phyloP scores from a whole-genome alignment of 2,888 invertebrate species.

The Nomada ruficornis region DNA sequence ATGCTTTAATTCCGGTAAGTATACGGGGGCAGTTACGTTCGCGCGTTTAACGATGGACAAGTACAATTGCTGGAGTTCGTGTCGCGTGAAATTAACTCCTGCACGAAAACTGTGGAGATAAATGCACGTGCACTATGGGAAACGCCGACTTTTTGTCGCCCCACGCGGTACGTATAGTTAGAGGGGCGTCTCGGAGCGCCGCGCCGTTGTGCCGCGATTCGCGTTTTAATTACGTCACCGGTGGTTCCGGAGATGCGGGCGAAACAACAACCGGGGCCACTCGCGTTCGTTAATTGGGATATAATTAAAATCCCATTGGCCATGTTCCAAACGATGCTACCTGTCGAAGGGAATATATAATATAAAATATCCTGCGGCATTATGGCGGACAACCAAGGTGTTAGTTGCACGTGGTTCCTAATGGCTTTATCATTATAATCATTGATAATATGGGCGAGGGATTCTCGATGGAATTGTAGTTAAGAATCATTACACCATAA shows the following conservation, averaged over 20 bases:
- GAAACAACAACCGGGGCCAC: conserved; percentile 12
- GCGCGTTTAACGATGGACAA: conserved; percentile 48
- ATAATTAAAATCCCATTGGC: conserved; percentile 37
- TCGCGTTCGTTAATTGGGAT: conserved; percentile 32
- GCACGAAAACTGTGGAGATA: conserved; percentile 61
- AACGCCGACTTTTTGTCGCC: conserved; percentile 42
- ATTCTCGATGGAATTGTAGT: no score
- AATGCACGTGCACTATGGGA: conserved; percentile 35
- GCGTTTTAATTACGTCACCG: conserved; percentile 51
- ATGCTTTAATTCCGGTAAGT: conserved; percentile 26
- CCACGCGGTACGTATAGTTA: not conserved
- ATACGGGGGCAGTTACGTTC: conserved; percentile 16
- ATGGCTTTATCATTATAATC: no score
- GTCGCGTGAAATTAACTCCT: conserved; percentile 76
- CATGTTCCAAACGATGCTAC: not conserved
- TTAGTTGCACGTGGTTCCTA: no score
- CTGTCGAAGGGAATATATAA: not conserved
- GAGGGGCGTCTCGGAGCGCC: conserved; percentile 2
- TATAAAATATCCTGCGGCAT: no score
- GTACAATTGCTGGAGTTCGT: conserved; percentile 65
- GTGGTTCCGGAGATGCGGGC: conserved; percentile 10
- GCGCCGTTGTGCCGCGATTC: not conserved
- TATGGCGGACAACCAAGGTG: no score
- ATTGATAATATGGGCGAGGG: no score
- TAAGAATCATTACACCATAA: no score